Conservation (phyloP, 2,113 vertebrate genomes). For the Phocoena sinus region DNA sequence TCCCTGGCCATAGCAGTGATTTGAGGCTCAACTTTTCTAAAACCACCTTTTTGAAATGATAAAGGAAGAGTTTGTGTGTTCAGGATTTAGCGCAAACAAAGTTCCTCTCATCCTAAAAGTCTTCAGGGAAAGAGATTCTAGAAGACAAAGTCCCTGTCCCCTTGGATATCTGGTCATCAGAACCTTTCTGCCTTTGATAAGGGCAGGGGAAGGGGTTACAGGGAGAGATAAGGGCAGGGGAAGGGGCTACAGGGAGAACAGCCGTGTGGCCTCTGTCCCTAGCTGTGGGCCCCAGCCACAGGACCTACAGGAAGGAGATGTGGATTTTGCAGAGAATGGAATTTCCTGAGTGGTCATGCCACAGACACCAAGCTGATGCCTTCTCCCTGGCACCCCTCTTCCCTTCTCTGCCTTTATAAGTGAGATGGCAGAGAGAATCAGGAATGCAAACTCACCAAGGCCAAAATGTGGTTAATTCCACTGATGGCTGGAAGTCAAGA, state of each 20-base stretch:
- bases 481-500: conserved; percentile 60
- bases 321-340: conserved; percentile 61
- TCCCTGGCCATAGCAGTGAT: not conserved
- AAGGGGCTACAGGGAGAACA: not conserved
- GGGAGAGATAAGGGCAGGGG: not conserved
- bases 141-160: not conserved
- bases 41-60: not conserved
- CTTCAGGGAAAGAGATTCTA: not conserved
- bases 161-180: not conserved
- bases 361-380: conserved; percentile 32
- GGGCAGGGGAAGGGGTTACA: not conserved
- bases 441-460: conserved; percentile 37
- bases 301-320: conserved; percentile 39
- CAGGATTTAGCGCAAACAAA: not conserved
- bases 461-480: conserved; percentile 58
- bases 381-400: conserved; percentile 42
- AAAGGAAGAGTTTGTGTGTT: not conserved
- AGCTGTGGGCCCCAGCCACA: not conserved
- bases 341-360: not conserved
- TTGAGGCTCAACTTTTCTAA: not conserved
- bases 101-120: not conserved
- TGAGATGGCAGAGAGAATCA: conserved; percentile 54
- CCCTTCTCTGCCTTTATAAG: conserved; percentile 22
- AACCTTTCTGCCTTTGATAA: not conserved
- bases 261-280: not conserved